Evolutionary conservation across 2,888 invertebrate species (phyloP), one percentile per base, ranked within the genome.

Genomic region (Colostygia pectinataria): DNA sequence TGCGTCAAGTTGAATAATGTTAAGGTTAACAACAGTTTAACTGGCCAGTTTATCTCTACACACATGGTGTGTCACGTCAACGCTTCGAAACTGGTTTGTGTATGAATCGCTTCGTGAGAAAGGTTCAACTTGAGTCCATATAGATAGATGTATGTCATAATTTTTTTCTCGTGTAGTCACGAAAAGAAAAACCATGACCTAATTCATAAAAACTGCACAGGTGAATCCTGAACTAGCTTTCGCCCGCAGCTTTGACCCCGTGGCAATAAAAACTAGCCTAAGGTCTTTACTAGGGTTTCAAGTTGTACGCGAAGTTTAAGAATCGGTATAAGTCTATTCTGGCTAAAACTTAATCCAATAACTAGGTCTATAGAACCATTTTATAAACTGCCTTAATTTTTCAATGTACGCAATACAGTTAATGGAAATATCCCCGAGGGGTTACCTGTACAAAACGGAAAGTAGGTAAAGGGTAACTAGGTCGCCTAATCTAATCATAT

Each of bases 41-140:
- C 42, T 33, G 9, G 20, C 18, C 37, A 49, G 25, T 49, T 42
- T 37, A 48, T 44, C 46, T 46, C 32, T 24, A 31, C 23, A 53
- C 42, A 50, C 45, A 40, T 40, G 40, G 56, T 56, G 57, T 63
- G 51, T 58, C 56, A 50, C 50, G 57, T 48, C 54, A 49, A 36
- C 39, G 53, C 52, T 39, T 49, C 39, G 25, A 37, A 58, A 60
- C 57, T 24, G 45, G 54, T 57, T 57, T 55, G 7, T 25, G 23
- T 37, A 53, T 56, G 41, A 55, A 58, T 55, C 48, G 38, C 18
- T 53, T 49, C 50, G 46, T 55, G 58, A 36, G 53, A 58, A 50
- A 32, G 13, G 36, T 37, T 45, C 40, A 39, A 32, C 41, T 41
- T 42, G 39, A 52, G 38, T 27, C 27, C 20, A 4, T 20, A 20